Base-by-base conservation (phyloP, 2,113 vertebrate species). In the Pachypanchax playfairii region DNA sequence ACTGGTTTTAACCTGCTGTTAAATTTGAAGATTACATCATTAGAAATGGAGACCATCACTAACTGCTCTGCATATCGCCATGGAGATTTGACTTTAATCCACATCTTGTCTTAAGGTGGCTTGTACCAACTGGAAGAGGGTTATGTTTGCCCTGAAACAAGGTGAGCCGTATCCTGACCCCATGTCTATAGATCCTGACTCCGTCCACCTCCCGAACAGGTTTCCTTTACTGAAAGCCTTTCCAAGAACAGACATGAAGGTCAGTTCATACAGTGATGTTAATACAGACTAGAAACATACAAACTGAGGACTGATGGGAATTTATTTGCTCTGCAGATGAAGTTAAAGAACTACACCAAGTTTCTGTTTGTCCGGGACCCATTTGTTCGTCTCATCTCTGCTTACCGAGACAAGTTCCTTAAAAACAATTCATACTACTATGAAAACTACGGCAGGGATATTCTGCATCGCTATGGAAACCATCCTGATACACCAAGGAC, bases 291-390 rank as follows among this genome's bases (percentile, higher is more conserved):
- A 17, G 31, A 53, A n/a, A 22, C 1, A 15, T 11, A 7, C 1
- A 36, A 36, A 33, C 18, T 43, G 4, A 29, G 2, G 11, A 7
- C 7, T 43, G 1, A 58, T 51, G 7, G 35, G 0, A 15, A 3
- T 8, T 35, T 3, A 10, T 65, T 57, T 52, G 3, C 20, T 60
- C 7, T 14, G 17, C 53, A 85, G 83, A 63, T 9, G 3, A 82
- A 39, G 39, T 36, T 85, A 38, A 82, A 56, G 43, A 22, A 82
- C 22, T 82, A 85, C 65, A 82, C 72, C 38, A 85, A 81, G 44
- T 84, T 84, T 59, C 17, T 84, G 36, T 81, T 73, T 44, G 77
- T 80, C 17, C 64, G 71, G 18, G 53, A 85, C 36, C 82, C 82
- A 0, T 76, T 82, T 55, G n/a, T 71, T 4, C 76, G 79, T 14